Base-by-base conservation (phyloP, 2,888 invertebrate genomes). In the Drosophila neonasuta region DNA sequence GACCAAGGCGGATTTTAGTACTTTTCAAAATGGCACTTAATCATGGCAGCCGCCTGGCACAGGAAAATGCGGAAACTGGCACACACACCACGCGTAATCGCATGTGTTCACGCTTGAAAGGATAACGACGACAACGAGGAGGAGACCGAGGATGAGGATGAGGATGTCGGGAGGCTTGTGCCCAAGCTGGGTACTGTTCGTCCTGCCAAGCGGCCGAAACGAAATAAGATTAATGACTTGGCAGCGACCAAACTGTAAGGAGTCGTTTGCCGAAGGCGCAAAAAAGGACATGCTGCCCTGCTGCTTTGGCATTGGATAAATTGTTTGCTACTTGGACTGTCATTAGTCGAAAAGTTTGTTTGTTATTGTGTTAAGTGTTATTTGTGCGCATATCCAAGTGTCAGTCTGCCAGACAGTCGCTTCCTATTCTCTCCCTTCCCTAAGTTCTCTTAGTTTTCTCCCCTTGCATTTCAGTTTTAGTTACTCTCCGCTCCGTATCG, bases 1-100 rank as follows among this genome's bases (percentile, higher is more conserved):
- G 80, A 88, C 84, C 88, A 82, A 87, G 54, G 88, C 88, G 88
- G 89, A 89, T 89, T 89, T 89, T 85, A 88, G 89, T 89, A 89
- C 89, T 89, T 89, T 89, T 89, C 90, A 87, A 89, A 89, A 88
- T 88, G 89, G 88, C 89, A 89, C 90, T 89, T 89, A 89, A 89
- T 89, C 89, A 89, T 89, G 89, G 85, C 87, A 88, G 89, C 82
- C 77, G 88, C 83, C 83, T 71, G 86, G 74, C 74, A 78, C 80
- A 81, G 89, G 88, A 86, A 86, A 81, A 87, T 87, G 80, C 87
- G 90, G 89, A 89, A 89, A 87, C 87, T 88, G 84, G 85, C 79
- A 87, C 86, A 82, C 87, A 78, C 86, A 84, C 70, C 84, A 87
- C 76, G 77, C 89, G 89, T 89, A 89, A 89, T 89, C 90, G 89